Base-by-base conservation (phyloP, 2,888 invertebrate species). In the Erpobdella octoculata region DNA sequence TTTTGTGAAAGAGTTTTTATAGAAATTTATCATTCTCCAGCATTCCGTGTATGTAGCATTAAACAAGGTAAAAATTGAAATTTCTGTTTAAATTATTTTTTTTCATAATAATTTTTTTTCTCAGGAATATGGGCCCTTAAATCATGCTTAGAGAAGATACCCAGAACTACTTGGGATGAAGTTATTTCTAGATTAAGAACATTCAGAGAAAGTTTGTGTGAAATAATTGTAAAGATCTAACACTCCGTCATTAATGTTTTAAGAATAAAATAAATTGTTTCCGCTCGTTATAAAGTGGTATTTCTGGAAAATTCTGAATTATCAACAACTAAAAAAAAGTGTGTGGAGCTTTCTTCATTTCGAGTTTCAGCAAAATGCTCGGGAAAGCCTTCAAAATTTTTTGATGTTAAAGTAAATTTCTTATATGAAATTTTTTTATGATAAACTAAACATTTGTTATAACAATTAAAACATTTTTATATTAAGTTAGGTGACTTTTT, bases 301-400 rank as follows among this genome's bases (percentile, higher is more conserved):
- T n/a, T n/a, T n/a, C n/a, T n/a, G n/a, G n/a, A n/a, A n/a, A n/a
- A n/a, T n/a, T n/a, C n/a, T n/a, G n/a, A n/a, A n/a, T n/a, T n/a
- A n/a, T n/a, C n/a, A n/a, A n/a, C n/a, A n/a, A n/a, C n/a, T n/a
- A n/a, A n/a, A n/a, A n/a, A n/a, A n/a, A n/a, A n/a, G n/a, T n/a
- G n/a, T n/a, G n/a, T 9, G n/a, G 53, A 53, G 53, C 53, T 25
- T 53, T 1, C 53, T 9, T 28, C 4, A 9, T 62, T 62, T 35
- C 28, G 62, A 18, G 62, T 62, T 62, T 62, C 62, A 2, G 62
- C 62, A n/a, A 62, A 62, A 35, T 62, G 62, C 33, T 62, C 62
- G 6, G 62, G 62, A 8, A 62, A 15, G 12, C 31, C n/a, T n/a
- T 8, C 33, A 33, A 62, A 62, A 31, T 35, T 62, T 31, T 28